Evolutionary conservation across 1,140 invertebrate genomes (phyloP).

Genomic region (Apis dorsata): DNA sequence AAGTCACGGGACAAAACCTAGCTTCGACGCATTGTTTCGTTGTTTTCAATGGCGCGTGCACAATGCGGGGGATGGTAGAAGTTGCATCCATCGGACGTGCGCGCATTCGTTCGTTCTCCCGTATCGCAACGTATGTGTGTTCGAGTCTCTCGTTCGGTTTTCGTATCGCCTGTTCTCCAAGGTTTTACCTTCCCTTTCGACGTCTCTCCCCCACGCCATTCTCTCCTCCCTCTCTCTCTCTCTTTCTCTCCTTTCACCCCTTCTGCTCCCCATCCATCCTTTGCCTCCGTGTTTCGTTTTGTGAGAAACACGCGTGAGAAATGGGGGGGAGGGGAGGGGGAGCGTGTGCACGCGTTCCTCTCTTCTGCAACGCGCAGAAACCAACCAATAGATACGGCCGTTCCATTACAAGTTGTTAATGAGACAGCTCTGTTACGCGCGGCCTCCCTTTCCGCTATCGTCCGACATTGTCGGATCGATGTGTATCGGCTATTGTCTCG

Average conservation of each 20-base stretch:
- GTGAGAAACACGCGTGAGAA: slow-evolving; percentile 35
- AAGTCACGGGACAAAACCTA: slow-evolving; percentile 67
- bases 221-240: neutral
- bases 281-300: slow-evolving; percentile 30
- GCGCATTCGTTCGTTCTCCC: slow-evolving; percentile 24
- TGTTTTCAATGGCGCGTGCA: slow-evolving; percentile 66
- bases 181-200: slow-evolving; percentile 38
- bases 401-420: slow-evolving; percentile 70
- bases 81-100: slow-evolving; percentile 58
- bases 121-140: slow-evolving; percentile 40
- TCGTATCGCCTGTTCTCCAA: slow-evolving; percentile 56
- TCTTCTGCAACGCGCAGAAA: slow-evolving; percentile 19
- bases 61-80: slow-evolving; percentile 58
- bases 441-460: slow-evolving; percentile 45
- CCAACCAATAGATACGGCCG: slow-evolving; percentile 48
- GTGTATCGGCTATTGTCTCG: slow-evolving; percentile 64
- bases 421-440: slow-evolving; percentile 63
- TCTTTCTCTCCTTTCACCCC: neutral
- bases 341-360: slow-evolving; percentile 2
- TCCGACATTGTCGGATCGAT: slow-evolving; percentile 56
- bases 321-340: slow-evolving; percentile 18
- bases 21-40: slow-evolving; percentile 63
- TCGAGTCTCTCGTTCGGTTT: slow-evolving; percentile 42
- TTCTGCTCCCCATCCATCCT: slow-evolving; percentile 1
- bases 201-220: neutral